Base-by-base conservation (phyloP, 2,888 invertebrate species). In the Periphyllus acericola region DNA sequence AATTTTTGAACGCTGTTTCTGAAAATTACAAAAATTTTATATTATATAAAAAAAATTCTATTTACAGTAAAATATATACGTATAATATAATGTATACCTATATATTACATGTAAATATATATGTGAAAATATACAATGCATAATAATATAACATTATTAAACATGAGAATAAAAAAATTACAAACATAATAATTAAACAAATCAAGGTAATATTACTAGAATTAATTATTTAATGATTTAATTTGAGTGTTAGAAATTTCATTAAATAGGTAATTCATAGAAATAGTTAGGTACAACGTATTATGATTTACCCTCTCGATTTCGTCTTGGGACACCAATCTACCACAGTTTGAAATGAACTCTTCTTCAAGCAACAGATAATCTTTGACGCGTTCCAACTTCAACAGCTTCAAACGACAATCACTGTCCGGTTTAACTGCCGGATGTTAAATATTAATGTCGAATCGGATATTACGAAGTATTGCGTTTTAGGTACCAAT, bases 291-390 rank as follows among this genome's bases (percentile, higher is more conserved):
- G 11, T 36, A 40, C 36, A 17, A 3, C 25, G 25, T 40, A n/a
- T 21, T 79, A 79, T 66, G 36, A 79, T 84, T 79, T 89, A 91
- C 94, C 92, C 99, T 99, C 91, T 99, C 98, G 91, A 99, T 98
- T 91, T 99, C 99, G 92, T 99, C 99, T 91, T 99, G 99, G 0
- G 99, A 99, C 92, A 99, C 99, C 40, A 99, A 93, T 89, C 98
- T 94, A 92, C 99, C 99, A 92, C 99, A 99, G 91, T 99, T 99
- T 86, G 97, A 95, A 91, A 99, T 99, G 91, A 99, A 99, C 91
- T 99, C 99, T 92, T 99, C 99, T 92, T 99, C 99, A 98, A 99
- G 98, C 90, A 99, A 93, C 8, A 99, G 93, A 91, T 98, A 99
- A 93, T 99, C 99, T 92, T 99, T 99, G 90, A 99, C 99, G 90